Conservation (phyloP, 1,140 invertebrate genomes). For the Venturia canescens region DNA sequence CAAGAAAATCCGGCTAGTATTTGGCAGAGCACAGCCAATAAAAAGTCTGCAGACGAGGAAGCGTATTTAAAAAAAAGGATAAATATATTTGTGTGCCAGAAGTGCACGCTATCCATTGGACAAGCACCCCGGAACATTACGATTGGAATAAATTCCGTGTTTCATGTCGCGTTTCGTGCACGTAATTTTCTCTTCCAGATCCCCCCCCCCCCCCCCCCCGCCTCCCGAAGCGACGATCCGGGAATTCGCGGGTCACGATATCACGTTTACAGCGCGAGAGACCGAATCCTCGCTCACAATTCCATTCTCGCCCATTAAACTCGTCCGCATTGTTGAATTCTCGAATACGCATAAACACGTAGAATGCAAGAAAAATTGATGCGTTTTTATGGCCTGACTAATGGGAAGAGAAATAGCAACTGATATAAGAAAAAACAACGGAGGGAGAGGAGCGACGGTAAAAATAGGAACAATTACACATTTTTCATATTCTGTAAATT, state of each 20-base stretch:
- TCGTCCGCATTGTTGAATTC: slow-evolving; percentile 12
- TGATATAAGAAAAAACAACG: too few species aligned
- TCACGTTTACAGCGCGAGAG: background rate
- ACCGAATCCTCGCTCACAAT: slow-evolving; percentile 10
- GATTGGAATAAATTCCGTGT: slow-evolving; percentile 18
- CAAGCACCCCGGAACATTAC: background rate
- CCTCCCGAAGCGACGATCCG: background rate
- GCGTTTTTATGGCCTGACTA: too few species aligned
- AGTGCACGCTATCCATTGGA: background rate
- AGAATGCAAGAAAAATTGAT: too few species aligned
- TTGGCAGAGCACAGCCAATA: background rate
- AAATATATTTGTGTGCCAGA: slow-evolving; percentile 6
- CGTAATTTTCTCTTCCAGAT: slow-evolving; percentile 5
- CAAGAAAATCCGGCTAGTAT: too few species aligned
- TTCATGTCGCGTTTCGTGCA: slow-evolving; percentile 10
- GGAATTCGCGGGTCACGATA: slow-evolving; percentile 20
- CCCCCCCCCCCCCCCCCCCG: background rate
- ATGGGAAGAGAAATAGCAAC: too few species aligned
- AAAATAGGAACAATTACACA: too few species aligned
- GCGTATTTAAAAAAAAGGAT: background rate
- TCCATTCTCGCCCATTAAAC: slow-evolving; percentile 15
- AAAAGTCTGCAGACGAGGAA: background rate
- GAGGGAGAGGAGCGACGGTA: too few species aligned
- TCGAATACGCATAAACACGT: background rate
- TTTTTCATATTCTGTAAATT: too few species aligned